Evolutionary conservation across 2,797 vertebrate species (phyloP), one percentile per base, ranked within the genome.

Genomic region (Brachymystax lenok): DNA sequence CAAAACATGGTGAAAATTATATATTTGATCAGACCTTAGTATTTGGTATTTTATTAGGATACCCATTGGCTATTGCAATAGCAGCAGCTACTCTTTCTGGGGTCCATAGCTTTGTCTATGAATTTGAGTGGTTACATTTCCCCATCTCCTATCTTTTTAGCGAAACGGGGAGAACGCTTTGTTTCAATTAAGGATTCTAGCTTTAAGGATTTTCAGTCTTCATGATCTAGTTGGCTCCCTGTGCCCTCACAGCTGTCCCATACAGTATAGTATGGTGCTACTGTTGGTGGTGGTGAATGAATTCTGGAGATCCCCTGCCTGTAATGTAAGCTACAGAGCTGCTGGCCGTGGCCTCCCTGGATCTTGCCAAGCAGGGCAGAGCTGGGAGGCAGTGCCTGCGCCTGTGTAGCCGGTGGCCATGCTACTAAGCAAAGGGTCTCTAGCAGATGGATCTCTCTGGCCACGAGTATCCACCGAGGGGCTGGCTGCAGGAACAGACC

Each of bases 301-400:
- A 91, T 91, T 84, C 91, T 86, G 80, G 56, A 92, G 90, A 24
- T 81, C 28, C 75, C 82, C 74, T 88, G 84, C 82, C 74, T 88
- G 84, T 61, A 81, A 87, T 87, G 83, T 87, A 87, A 90, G 88
- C 83, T 87, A 73, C 5, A 82, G 77, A 54, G 82, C 92, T 80
- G 75, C 78, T 54, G 84, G 90, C 83, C 82, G 73, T 63, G 59
- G 59, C 8, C n/a, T 82, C 61, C 68, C 71, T 76, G 21, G 16
- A 74, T 75, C 64, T 72, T 86, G 90, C 90, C 90, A 92, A 91
- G 72, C 80, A 79, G 91, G 86, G 77, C 88, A 92, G 76, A 76
- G 86, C 88, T 85, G 66, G 51, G 73, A 87, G 40, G 40, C 40
- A 46, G 10, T 12, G 87, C 77, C 77, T 69, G 83, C 81, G 83